A percentile compares a stretch with the other conserved stretches of the same genome.
phyloP scores from a whole-genome alignment of 2,888 invertebrate genomes.

The Gymnocheta viridis region DNA sequence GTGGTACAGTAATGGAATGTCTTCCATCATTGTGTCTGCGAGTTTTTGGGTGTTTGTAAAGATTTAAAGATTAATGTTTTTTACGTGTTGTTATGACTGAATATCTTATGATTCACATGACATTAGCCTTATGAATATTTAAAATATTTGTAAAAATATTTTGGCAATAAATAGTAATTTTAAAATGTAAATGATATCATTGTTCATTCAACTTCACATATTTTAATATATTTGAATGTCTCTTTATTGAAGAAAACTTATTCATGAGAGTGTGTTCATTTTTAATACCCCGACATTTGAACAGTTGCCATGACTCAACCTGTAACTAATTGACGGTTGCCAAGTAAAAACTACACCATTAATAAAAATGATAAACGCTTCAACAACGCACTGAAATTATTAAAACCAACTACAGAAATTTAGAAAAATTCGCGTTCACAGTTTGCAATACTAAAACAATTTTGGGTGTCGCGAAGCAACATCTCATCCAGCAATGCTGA shows the following conservation, averaged over 20 bases:
- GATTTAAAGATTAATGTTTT: constrained; percentile 13
- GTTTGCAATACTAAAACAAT: too few relatives aligned
- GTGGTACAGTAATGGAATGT: constrained; percentile 20
- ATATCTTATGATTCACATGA: constrained; percentile 1
- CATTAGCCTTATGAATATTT: constrained; percentile 13
- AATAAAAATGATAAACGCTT: too few relatives aligned
- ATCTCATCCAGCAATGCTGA: too few relatives aligned
- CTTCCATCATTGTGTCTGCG: not conserved
- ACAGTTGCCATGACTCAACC: too few relatives aligned
- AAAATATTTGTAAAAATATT: constrained; percentile 7
- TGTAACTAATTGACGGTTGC: too few relatives aligned
- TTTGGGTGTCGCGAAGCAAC: too few relatives aligned
- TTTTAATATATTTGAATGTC: not conserved
- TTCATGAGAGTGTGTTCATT: too few relatives aligned
- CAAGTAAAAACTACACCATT: too few relatives aligned
- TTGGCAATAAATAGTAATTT: not conserved
- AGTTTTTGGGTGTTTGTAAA: constrained; percentile 24
- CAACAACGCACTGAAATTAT: too few relatives aligned
- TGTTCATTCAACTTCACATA: not conserved
- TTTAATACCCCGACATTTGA: too few relatives aligned
- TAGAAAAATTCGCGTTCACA: too few relatives aligned
- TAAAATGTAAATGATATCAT: constrained; percentile 23
- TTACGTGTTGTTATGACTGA: constrained; percentile 41
- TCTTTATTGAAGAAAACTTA: not conserved
- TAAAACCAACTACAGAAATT: too few relatives aligned